Evolutionary conservation across 2,113 vertebrate genomes (phyloP).

Genomic region (Pelecanus crispus): DNA sequence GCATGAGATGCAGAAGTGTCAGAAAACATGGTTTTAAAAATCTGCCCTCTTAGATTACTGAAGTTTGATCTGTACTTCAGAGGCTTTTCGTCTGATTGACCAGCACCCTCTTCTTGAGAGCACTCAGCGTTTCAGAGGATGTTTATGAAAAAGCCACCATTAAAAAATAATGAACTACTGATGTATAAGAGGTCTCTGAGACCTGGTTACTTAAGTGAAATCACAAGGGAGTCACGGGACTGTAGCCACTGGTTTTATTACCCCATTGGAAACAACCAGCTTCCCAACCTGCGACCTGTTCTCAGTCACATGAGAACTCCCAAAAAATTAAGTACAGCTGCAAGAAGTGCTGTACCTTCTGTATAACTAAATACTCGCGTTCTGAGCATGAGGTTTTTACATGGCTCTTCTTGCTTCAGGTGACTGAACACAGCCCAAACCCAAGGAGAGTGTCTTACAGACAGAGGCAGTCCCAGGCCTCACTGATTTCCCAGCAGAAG

Average conservation of each 20-base stretch:
- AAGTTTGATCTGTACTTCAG: not conserved
- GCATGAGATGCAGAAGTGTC: not conserved
- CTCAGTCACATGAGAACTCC: not conserved
- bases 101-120: not conserved
- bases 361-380: not conserved
- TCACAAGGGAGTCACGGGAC: constrained; percentile 2
- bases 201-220: not conserved
- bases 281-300: not conserved
- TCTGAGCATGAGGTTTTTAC: not conserved
- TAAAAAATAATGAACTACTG: constrained; percentile 4
- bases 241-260: not conserved
- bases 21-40: not conserved
- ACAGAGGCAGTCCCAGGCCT: not conserved
- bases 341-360: not conserved
- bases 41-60: not conserved
- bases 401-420: not conserved
- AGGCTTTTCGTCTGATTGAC: not conserved
- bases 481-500: not conserved
- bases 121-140: not conserved
- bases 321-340: not conserved
- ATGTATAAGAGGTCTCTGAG: not conserved
- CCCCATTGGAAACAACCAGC: not conserved
- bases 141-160: not conserved
- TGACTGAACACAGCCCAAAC: not conserved
- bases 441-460: not conserved